Evolutionary conservation across 2,113 vertebrate genomes (phyloP).

Genomic region (Leptocoma aspasia): DNA sequence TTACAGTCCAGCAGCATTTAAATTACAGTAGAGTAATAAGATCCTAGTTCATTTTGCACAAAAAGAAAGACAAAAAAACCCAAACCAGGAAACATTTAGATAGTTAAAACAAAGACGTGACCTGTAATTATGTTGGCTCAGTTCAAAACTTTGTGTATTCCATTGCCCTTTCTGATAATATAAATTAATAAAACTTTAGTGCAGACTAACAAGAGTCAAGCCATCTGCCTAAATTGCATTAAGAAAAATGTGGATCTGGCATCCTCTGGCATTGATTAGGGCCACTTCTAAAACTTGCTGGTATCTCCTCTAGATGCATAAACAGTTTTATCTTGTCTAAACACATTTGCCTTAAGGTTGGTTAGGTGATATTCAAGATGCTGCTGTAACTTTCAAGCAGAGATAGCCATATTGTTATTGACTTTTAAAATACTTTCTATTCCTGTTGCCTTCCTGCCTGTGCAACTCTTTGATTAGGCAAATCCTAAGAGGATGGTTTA

Average conservation of each 20-base stretch:
- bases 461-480: background rate
- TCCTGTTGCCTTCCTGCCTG: background rate
- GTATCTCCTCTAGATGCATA: background rate
- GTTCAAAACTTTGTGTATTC: background rate
- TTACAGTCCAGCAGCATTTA: background rate
- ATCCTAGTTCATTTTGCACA: background rate
- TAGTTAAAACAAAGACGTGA: background rate
- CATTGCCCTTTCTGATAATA: background rate
- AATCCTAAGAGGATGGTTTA: background rate
- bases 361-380: background rate
- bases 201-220: background rate
- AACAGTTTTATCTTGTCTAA: slow-evolving; percentile 23
- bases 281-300: background rate
- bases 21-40: background rate
- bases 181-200: background rate
- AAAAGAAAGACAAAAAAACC: background rate
- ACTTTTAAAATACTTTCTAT: slow-evolving; percentile 4
- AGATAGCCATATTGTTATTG: background rate
- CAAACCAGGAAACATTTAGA: background rate
- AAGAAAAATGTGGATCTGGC: background rate
- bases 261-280: background rate
- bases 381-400: background rate
- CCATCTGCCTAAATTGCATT: background rate
- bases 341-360: background rate
- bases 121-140: background rate